These are phyloP conservation scores for Polypedilum vanderplanki DNA, from an alignment of 1,140 invertebrate species.

Conservation along the genomic window DNA sequence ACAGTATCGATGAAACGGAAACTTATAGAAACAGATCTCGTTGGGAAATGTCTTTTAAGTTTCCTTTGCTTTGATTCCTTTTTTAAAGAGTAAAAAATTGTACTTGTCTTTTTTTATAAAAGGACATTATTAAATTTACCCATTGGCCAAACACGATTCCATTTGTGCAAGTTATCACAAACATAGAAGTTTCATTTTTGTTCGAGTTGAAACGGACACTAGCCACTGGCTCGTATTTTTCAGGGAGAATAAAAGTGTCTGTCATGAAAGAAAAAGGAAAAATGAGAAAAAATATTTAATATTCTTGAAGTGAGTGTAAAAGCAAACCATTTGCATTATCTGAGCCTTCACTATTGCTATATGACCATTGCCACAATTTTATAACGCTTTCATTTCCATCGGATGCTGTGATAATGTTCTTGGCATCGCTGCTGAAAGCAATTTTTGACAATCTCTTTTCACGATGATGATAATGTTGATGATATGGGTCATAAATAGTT, in stretches of 20 bases:
- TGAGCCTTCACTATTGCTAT: not conserved
- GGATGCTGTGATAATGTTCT: slow-evolving; percentile 9
- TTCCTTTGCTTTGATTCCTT: not conserved
- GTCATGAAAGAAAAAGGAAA: not conserved
- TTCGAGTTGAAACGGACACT: not conserved
- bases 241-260: not conserved
- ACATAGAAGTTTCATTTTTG: not conserved
- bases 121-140: not conserved
- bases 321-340: not conserved
- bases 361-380: slow-evolving; percentile 22
- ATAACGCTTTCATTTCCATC: slow-evolving; percentile 16
- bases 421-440: not conserved
- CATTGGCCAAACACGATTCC: slow-evolving; percentile 21
- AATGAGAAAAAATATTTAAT: not conserved
- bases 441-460: not conserved
- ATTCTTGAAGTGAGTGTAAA: no score
- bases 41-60: not conserved
- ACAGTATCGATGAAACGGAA: not conserved
- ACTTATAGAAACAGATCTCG: not conserved
- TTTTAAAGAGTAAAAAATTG: not conserved
- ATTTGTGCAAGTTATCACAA: not conserved
- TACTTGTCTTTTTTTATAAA: no score
- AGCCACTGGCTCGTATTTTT: not conserved
- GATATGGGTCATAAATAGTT: slow-evolving; percentile 15
- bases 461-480: slow-evolving; percentile 4